These are phyloP conservation scores for Prionace glauca DNA, from an alignment of 2,797 vertebrate species.

Conservation along the genomic window DNA sequence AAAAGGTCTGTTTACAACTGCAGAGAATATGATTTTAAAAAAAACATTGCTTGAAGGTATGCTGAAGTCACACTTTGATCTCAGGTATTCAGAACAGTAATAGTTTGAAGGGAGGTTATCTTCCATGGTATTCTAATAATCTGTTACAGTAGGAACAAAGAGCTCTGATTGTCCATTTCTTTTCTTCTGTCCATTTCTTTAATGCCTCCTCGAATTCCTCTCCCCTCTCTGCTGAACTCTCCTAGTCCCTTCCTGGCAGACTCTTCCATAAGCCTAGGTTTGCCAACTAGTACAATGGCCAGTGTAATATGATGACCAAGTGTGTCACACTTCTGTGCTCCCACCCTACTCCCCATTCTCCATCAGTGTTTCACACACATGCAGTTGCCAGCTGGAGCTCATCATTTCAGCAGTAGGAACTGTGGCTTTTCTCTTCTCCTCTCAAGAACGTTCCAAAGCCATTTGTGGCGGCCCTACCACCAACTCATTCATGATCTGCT, in stretches of 20 bases:
- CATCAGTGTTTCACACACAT: neutral
- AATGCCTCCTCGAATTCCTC: neutral
- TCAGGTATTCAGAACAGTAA: neutral
- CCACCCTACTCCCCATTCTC: neutral
- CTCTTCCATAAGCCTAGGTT: neutral
- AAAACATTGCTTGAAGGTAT: too few relatives aligned
- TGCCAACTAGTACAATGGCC: neutral
- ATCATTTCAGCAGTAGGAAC: neutral
- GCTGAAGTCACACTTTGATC: neutral
- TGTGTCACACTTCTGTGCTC: neutral
- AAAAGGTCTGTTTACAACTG: too few relatives aligned
- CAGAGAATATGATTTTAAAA: too few relatives aligned
- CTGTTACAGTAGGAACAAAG: neutral
- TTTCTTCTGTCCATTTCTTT: neutral
- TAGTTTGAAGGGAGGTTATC: neutral
- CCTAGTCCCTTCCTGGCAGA: neutral
- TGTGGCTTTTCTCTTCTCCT: neutral
- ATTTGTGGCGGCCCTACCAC: neutral
- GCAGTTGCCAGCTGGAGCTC: neutral
- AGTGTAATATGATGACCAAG: neutral
- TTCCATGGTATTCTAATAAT: neutral
- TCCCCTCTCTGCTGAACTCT: neutral
- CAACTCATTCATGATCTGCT: neutral
- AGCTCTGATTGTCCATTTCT: neutral
- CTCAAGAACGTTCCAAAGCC: neutral